Percentiles rank a stretch among this genome's conserved stretches.
phyloP scores from a whole-genome alignment of 2,797 vertebrate genomes.

The Acanthurus leucopareius region DNA sequence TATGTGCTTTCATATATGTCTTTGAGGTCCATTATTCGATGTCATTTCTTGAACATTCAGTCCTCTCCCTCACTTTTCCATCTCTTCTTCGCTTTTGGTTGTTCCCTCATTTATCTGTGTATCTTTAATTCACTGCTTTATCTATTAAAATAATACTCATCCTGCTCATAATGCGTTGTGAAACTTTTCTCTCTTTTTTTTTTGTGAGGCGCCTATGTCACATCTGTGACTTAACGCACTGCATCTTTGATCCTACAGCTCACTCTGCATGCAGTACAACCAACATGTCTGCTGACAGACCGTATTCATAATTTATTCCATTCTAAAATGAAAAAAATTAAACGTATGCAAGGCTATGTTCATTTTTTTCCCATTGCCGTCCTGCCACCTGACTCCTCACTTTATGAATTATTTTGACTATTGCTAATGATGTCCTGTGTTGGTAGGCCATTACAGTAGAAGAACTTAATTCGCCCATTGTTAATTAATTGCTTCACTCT shows the following conservation, averaged over 20 bases:
- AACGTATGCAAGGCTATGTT: conserved; percentile 70
- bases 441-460: conserved; percentile 84
- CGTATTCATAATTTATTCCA: conserved; percentile 80
- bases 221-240: conserved; percentile 45
- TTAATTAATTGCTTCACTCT: conserved; percentile 88
- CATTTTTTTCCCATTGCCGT: conserved; percentile 62
- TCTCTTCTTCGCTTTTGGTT: conserved; percentile 55
- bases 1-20: conserved; percentile 81
- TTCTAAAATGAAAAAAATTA: conserved; percentile 79
- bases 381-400: conserved; percentile 74
- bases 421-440: conserved; percentile 86
- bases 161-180: conserved; percentile 38
- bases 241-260: conserved; percentile 67
- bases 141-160: conserved; percentile 65
- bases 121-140: conserved; percentile 75
- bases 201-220: conserved; percentile 38
- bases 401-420: conserved; percentile 85
- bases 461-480: conserved; percentile 83
- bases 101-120: conserved; percentile 57
- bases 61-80: conserved; percentile 54
- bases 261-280: conserved; percentile 73
- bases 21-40: conserved; percentile 81
- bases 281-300: conserved; percentile 70
- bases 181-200: conserved; percentile 22
- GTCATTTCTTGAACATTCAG: conserved; percentile 70